Conservation (phyloP, 2,113 vertebrate species). For the Leucosticte australis region DNA sequence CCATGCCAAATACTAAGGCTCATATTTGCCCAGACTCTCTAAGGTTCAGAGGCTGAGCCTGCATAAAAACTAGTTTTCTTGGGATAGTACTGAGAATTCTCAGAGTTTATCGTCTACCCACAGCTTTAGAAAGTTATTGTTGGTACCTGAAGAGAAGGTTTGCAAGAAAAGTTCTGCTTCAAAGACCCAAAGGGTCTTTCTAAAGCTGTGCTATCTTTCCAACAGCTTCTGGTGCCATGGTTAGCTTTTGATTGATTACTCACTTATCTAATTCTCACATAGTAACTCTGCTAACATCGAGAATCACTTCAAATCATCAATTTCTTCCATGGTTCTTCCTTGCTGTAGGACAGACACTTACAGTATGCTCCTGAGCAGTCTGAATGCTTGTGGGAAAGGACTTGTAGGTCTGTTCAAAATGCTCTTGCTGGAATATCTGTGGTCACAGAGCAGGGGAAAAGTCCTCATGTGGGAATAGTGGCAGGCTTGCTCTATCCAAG, state of each 20-base stretch:
- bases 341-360: neutral
- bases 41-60: neutral
- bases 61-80: neutral
- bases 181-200: neutral
- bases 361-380: neutral
- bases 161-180: neutral
- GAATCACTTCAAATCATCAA: constrained; percentile 1
- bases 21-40: neutral
- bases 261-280: neutral
- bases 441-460: neutral
- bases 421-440: neutral
- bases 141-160: constrained; percentile 22
- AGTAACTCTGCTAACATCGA: neutral
- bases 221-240: neutral
- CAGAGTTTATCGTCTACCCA: neutral
- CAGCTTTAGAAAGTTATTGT: neutral
- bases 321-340: neutral
- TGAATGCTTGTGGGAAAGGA: neutral
- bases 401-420: neutral
- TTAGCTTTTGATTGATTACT: constrained; percentile 28
- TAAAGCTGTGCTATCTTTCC: constrained; percentile 4
- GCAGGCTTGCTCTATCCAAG: neutral
- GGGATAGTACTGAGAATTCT: neutral
- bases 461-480: neutral
- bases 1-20: neutral